A percentile compares a stretch with the other conserved stretches of the same genome.
Conservation (phyloP, 2,888 invertebrate species). For the Lycaena phlaeas region DNA sequence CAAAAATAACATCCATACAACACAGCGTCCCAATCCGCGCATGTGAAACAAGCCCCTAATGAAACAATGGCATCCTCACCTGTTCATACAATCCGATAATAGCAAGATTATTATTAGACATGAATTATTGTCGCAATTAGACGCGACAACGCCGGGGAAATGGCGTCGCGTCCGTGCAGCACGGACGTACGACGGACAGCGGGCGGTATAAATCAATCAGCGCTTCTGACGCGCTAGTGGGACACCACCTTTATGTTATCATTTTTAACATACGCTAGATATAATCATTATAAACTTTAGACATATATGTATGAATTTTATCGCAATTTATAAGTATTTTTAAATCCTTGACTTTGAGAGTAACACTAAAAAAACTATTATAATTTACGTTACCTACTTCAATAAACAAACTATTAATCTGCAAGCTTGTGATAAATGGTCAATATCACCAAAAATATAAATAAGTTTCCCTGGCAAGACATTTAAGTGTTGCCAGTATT, state of each 20-base stretch:
- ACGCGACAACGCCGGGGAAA: slow-evolving; percentile 48
- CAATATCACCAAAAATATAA: too few relatives aligned
- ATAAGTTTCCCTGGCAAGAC: too few relatives aligned
- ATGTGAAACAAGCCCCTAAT: slow-evolving; percentile 8
- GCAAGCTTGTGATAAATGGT: too few relatives aligned
- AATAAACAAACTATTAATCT: too few relatives aligned
- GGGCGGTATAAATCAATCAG: slow-evolving; percentile 34
- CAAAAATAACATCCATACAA: background rate
- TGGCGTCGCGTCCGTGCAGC: slow-evolving; percentile 30
- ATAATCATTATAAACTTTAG: too few relatives aligned
- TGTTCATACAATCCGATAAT: slow-evolving; percentile 49
- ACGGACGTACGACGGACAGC: slow-evolving; percentile 26
- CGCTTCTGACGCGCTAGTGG: slow-evolving; percentile 16
- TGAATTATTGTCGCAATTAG: slow-evolving; percentile 68
- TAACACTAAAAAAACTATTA: too few relatives aligned
- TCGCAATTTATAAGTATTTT: too few relatives aligned
- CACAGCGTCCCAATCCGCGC: background rate
- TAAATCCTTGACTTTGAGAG: too few relatives aligned
- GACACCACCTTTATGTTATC: background rate
- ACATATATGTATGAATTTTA: too few relatives aligned
- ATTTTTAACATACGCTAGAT: background rate
- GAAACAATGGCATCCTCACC: slow-evolving; percentile 31
- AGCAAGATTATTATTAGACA: slow-evolving; percentile 66
- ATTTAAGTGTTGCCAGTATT: too few relatives aligned
- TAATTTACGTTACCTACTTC: too few relatives aligned